Conservation (phyloP, 37 sponge, comb jelly and placozoan genomes). For the Spongia lamella region DNA sequence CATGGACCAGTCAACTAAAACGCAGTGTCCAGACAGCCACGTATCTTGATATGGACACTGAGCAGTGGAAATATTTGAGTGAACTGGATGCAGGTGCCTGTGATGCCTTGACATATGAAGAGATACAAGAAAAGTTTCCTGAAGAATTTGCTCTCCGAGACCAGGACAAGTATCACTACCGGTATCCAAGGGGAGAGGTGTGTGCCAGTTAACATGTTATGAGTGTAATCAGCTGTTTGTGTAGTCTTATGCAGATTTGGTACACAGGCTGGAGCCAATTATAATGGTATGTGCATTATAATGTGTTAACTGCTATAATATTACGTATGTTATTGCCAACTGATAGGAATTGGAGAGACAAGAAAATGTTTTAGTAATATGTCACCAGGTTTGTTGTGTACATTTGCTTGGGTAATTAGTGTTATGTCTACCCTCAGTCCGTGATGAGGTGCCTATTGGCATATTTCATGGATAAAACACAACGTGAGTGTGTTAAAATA, state of each 20-base stretch:
- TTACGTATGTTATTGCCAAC: background rate
- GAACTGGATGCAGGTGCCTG: conserved; percentile 95
- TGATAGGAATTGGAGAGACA: conserved; percentile 83
- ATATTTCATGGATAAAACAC: conserved; percentile 77
- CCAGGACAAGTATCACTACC: conserved; percentile 93
- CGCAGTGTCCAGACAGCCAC: conserved; percentile 89
- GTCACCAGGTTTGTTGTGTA: conserved; percentile 75
- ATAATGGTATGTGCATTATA: conserved; percentile 83
- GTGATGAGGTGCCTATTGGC: conserved; percentile 94
- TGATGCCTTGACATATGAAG: conserved; percentile 94
- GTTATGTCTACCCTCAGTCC: conserved; percentile 51
- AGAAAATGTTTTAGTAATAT: conserved; percentile 83
- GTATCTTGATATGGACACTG: conserved; percentile 19
- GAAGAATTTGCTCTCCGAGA: conserved; percentile 93
- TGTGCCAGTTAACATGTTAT: no score
- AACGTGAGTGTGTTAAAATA: no score
- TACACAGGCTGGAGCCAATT: conserved; percentile 90
- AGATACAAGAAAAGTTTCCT: conserved; percentile 86
- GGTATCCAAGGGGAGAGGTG: conserved; percentile 89
- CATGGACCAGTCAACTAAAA: conserved; percentile 98
- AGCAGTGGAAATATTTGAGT: conserved; percentile 88
- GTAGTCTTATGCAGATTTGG: conserved; percentile 91
- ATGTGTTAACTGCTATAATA: background rate
- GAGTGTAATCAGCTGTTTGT: background rate
- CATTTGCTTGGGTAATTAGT: background rate